Evolutionary conservation across 2,797 vertebrate genomes (phyloP).

Genomic region (Arctocebus calabarensis): DNA sequence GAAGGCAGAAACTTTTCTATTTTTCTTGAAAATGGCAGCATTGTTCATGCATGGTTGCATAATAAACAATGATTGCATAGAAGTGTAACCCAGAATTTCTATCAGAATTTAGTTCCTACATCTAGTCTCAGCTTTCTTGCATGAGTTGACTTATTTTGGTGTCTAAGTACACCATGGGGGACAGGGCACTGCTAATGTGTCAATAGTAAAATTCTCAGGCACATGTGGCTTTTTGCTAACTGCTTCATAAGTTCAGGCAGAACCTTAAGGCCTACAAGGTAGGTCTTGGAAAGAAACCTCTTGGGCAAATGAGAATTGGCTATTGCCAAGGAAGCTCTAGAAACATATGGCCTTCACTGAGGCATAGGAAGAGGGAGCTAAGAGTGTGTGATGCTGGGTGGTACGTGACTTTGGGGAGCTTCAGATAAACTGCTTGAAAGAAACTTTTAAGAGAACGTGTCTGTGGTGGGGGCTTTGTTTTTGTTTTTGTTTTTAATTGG

Average conservation of each 20-base stretch:
- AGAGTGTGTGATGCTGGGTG: neutral
- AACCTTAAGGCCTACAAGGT: neutral
- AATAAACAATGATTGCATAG: neutral
- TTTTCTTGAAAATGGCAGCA: constrained; percentile 40
- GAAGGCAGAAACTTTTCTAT: constrained; percentile 40
- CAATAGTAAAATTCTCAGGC: neutral
- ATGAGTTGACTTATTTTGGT: neutral
- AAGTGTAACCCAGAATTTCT: neutral
- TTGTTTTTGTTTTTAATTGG: neutral
- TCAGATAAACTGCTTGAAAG: neutral
- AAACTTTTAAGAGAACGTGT: neutral
- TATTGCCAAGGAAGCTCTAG: neutral
- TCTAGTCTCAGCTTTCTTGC: neutral
- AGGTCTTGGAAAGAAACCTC: neutral
- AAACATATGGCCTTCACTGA: neutral
- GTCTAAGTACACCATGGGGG: neutral
- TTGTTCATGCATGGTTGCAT: constrained; percentile 13
- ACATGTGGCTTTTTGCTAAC: neutral
- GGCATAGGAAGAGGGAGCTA: neutral
- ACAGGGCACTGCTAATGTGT: neutral
- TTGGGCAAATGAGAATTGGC: neutral
- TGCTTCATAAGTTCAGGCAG: neutral
- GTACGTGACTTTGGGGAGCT: neutral
- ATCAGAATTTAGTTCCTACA: neutral
- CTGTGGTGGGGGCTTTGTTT: neutral